Base-by-base conservation (phyloP, 2,888 invertebrate genomes). In the Argynnis bischoffii region DNA sequence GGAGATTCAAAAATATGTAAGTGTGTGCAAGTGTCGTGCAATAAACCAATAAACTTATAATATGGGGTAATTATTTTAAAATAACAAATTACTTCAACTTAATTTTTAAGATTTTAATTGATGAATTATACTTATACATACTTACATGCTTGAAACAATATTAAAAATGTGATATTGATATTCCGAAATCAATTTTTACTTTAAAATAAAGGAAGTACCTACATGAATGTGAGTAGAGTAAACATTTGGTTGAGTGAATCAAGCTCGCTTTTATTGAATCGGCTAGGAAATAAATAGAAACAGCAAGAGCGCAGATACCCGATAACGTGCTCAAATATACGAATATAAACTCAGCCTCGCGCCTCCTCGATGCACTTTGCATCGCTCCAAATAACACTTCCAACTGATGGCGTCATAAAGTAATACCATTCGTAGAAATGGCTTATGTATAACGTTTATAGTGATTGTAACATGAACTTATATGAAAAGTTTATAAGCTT, bases 381-480 rank as follows among this genome's bases (percentile, higher is more conserved):
- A 64, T 68, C 61, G 70, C 70, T 69, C 66, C 71, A 66, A 73
- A 73, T 71, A 71, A 68, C 71, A 70, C 71, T 71, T 71, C 66
- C 69, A 64, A 63, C 71, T 71, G 71, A 70, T 68, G 71, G 66
- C 66, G 46, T 69, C 71, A 66, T 51, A 50, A 61, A 51, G 61
- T 41, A 50, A 31, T 21, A 16, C 35, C 18, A 18, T 61, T 61
- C 31, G 35, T 50, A 31, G 35, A 51, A 35, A 51, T 51, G 16
- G 31, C 18, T 61, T 61, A 16, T 50, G 51, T 18, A 18, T 16
- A 15, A 35, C 6, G 48, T 26, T 59, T 31, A 31, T 13, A n/a
- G n/a, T 26, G 47, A 56, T 41, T 13, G 48, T 11, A 41, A 11
- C 1, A 2, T 8, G 35, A 41, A 41, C 2, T 41, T 41, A 41